These are phyloP conservation scores for Campoplex nolae DNA, from an alignment of 2,888 invertebrate species.

Conservation along the genomic window DNA sequence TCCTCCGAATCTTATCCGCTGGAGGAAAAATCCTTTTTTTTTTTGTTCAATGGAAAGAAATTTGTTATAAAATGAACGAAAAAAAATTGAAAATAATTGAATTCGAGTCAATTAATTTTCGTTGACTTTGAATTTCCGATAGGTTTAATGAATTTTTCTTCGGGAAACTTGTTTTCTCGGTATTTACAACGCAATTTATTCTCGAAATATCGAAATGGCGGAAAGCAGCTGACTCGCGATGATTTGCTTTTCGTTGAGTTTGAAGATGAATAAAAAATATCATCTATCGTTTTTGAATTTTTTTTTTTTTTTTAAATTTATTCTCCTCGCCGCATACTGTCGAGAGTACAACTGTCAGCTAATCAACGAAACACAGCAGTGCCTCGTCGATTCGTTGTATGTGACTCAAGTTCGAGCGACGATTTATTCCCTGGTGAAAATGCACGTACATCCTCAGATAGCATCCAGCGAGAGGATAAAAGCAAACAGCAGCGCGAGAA, in stretches of 20 bases:
- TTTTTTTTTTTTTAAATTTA: neutral
- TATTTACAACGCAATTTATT: neutral
- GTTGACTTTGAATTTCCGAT: neutral
- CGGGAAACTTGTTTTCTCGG: neutral
- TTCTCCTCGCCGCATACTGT: neutral
- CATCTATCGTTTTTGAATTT: too few relatives aligned
- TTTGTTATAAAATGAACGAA: too few relatives aligned
- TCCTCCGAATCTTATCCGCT: neutral
- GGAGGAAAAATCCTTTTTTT: neutral
- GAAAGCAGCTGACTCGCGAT: neutral
- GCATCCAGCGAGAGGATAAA: neutral
- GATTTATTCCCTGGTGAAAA: constrained; percentile 39
- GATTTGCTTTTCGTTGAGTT: neutral
- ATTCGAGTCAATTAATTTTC: neutral
- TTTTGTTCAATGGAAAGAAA: too few relatives aligned
- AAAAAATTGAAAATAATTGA: neutral
- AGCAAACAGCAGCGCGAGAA: neutral
- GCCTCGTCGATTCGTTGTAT: constrained; percentile 40
- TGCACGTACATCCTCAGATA: constrained; percentile 40
- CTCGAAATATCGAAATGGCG: neutral
- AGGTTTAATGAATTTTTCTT: neutral
- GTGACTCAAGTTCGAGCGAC: constrained; percentile 23
- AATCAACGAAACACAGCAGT: constrained; percentile 45
- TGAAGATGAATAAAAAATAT: neutral
- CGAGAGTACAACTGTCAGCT: constrained; percentile 25